Percentiles rank a stretch among this genome's conserved stretches.
Evolutionary conservation across 2,797 vertebrate genomes (phyloP).

Genomic region (Masticophis lateralis): DNA sequence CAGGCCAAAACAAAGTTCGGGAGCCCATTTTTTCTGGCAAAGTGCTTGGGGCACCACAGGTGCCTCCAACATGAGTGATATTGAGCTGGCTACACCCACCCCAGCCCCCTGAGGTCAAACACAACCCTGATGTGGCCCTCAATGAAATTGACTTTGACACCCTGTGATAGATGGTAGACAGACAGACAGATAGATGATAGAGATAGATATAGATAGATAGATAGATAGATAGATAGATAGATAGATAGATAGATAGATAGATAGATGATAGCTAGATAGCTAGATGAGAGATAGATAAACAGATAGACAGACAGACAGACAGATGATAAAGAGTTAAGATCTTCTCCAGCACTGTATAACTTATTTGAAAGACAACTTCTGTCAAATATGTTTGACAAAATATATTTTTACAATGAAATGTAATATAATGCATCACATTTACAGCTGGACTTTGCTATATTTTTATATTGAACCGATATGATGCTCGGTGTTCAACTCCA

Average conservation of each 20-base stretch:
- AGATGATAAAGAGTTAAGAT: not conserved
- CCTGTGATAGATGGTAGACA: not conserved
- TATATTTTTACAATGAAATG: not conserved
- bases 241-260: too few species aligned
- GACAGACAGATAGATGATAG: not conserved
- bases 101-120: too few species aligned
- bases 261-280: too few species aligned
- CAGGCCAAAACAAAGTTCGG: too few species aligned
- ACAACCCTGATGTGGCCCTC: too few species aligned
- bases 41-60: too few species aligned
- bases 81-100: too few species aligned
- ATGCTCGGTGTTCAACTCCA: not conserved
- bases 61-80: too few species aligned
- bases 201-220: not conserved
- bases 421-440: not conserved
- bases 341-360: not conserved
- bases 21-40: too few species aligned
- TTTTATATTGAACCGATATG: not conserved
- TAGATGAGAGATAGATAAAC: too few species aligned
- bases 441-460: not conserved
- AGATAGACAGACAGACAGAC: not conserved
- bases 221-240: not conserved
- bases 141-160: too few species aligned
- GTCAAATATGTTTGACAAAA: not conserved
- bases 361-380: not conserved